Conservation (phyloP, 2,113 vertebrate genomes). For the Thinocorus orbignyianus region DNA sequence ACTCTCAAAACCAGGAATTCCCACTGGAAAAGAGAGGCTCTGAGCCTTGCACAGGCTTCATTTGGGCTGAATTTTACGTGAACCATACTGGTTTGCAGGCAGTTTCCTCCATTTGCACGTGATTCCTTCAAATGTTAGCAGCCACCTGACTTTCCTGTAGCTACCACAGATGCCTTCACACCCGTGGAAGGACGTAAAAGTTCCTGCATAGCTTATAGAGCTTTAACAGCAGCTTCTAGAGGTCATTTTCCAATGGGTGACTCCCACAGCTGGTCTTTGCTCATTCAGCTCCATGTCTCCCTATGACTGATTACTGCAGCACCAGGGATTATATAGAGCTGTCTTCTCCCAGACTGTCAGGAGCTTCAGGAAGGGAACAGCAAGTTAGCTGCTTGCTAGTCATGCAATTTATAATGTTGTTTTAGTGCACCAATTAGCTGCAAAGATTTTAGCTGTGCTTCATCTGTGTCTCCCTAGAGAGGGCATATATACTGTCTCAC, state of each 20-base stretch:
- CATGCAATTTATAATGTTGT: not conserved
- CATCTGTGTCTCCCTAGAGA: not conserved
- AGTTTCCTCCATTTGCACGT: not conserved
- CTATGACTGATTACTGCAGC: not conserved
- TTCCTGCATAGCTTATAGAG: not conserved
- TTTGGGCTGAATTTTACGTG: not conserved
- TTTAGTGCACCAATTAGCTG: not conserved
- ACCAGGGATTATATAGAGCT: not conserved
- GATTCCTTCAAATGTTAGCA: not conserved
- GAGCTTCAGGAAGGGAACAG: not conserved
- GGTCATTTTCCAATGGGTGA: not conserved
- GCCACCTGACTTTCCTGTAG: not conserved
- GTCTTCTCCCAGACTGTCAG: not conserved
- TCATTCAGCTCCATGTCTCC: not conserved
- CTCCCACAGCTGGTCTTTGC: not conserved
- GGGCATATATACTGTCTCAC: not conserved
- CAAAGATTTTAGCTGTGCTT: not conserved
- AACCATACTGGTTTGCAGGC: not conserved
- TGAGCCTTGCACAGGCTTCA: not conserved
- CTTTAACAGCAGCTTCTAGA: not conserved
- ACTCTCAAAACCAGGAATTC: not conserved
- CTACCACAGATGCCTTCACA: not conserved
- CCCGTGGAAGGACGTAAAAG: not conserved
- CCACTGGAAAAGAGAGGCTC: not conserved
- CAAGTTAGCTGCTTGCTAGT: not conserved